A percentile compares a stretch with the other conserved stretches of the same genome.
phyloP scores from a whole-genome alignment of 1,140 invertebrate species.

The Drosophila virilis region DNA sequence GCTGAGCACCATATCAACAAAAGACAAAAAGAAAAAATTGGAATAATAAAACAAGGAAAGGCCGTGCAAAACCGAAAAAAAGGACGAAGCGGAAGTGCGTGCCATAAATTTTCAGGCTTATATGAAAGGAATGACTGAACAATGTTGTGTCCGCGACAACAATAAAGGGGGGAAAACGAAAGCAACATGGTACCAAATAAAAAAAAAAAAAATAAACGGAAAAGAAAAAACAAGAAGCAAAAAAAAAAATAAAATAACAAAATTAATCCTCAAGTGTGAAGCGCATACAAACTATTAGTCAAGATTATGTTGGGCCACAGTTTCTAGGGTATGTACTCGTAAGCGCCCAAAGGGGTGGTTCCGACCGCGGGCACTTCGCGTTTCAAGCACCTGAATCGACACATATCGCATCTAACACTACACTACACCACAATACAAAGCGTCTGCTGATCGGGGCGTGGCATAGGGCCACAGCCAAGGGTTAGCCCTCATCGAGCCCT shows the following conservation, averaged over 20 bases:
- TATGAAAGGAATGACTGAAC: conserved; percentile 58
- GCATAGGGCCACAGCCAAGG: conserved; percentile 30
- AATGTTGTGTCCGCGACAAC: conserved; percentile 67
- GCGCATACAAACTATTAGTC: conserved; percentile 81
- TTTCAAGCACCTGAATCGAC: conserved; percentile 59
- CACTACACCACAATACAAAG: background rate
- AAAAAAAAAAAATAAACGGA: conserved; percentile 38
- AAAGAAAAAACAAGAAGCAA: conserved; percentile 29
- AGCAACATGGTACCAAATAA: background rate
- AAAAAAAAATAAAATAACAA: conserved; percentile 54
- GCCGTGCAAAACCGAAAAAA: conserved; percentile 27
- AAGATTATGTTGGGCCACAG: conserved; percentile 62
- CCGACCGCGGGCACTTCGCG: conserved; percentile 30
- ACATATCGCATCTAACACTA: conserved; percentile 12
- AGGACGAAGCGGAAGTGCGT: conserved; percentile 78
- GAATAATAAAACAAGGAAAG: conserved; percentile 34
- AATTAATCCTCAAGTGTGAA: conserved; percentile 81
- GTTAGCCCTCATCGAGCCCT: conserved; percentile 20
- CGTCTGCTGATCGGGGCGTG: conserved; percentile 38
- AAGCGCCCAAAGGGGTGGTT: conserved; percentile 38
- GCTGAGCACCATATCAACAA: conserved; percentile 54
- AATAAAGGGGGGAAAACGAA: conserved; percentile 42
- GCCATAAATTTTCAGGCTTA: conserved; percentile 78
- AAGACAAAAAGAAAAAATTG: conserved; percentile 18
- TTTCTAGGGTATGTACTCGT: conserved; percentile 12